Evolutionary conservation across 2,797 vertebrate genomes (phyloP), one percentile per base, ranked within the genome.

Genomic region (Pantherophis vulpinus): DNA sequence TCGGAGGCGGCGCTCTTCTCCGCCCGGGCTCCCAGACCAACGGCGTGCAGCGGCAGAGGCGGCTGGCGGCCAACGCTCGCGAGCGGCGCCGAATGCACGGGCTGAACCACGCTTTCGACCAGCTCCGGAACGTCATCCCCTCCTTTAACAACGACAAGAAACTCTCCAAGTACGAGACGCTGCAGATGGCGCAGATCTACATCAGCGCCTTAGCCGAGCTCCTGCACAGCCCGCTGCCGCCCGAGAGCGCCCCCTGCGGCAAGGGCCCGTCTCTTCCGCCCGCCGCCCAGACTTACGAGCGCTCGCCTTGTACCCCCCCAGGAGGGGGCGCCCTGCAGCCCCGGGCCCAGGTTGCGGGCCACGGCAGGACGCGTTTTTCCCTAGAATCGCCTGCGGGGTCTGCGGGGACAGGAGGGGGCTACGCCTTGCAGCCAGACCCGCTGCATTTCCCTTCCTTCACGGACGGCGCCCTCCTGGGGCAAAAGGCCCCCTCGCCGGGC

Each of bases 171-270:
- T 99, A 99, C 79, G 99, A 99, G 96, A 99, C 99, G 32, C 96
- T 99, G 89, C 99, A 99, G 97, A 99, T 99, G 99, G 99, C 99
- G 18, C 99, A 99, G 97, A 99, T 99, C 97, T 99, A 99, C 98
- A 99, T 99, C 97, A 99, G 98, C 94, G 99, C 99, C 7, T 97
- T 99, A 95, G 98, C 99, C 0, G 99, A 99, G 83, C 98, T 99
- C 93, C 98, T 99, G 59, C 96, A 99, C 91, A 98, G 88, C 70
- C 92, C 91, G 59, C 94, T 70, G 58, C 86, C 96, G 8, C 94
- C 95, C 86, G 70, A 96, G 91, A 3, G 89, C 94, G 91, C 95
- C 11, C 86, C 97, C 32, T 93, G 96, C 95, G 58, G 56, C 55
- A 96, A 97, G 94, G 95, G 74, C 55, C 94, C 20, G 25, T 83